Percentiles rank a stretch among this genome's conserved stretches.
These are phyloP conservation scores for Chelonus insularis DNA, from an alignment of 1,140 invertebrate genomes.

Conservation along the genomic window DNA sequence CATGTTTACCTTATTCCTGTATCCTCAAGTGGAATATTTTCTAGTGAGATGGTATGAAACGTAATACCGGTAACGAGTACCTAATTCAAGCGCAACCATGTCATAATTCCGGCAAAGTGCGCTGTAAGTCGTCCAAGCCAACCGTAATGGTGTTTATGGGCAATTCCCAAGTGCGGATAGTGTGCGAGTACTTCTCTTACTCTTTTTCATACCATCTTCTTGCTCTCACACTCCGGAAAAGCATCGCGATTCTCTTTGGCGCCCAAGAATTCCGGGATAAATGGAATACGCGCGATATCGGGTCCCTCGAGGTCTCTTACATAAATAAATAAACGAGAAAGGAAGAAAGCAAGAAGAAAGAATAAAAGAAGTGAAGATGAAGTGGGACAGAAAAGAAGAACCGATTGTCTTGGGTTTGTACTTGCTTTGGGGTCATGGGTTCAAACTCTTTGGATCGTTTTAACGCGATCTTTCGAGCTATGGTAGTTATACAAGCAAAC, in stretches of 20 bases:
- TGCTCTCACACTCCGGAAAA: not conserved
- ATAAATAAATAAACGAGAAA: no score
- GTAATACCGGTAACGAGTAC: conserved; percentile 55
- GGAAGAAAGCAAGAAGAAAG: no score
- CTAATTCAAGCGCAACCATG: conserved; percentile 50
- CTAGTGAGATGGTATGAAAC: conserved; percentile 40
- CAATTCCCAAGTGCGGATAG: conserved; percentile 41
- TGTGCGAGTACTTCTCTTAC: conserved; percentile 19
- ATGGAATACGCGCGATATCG: conserved; percentile 34
- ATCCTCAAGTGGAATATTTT: no score
- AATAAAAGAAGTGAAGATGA: no score
- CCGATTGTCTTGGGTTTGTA: no score
- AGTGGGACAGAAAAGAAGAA: no score
- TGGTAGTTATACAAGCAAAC: no score
- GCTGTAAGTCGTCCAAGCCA: conserved; percentile 47
- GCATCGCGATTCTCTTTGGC: conserved; percentile 20
- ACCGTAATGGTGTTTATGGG: conserved; percentile 56
- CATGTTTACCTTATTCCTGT: no score
- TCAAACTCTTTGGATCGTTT: no score
- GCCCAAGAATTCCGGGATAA: conserved; percentile 41
- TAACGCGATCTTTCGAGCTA: no score
- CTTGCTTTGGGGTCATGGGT: no score
- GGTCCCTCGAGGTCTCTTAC: conserved; percentile 14
- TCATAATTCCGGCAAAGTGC: conserved; percentile 54
- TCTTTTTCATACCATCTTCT: not conserved